Conservation (phyloP, 1,140 invertebrate species). For the Pseudoatta argentina region DNA sequence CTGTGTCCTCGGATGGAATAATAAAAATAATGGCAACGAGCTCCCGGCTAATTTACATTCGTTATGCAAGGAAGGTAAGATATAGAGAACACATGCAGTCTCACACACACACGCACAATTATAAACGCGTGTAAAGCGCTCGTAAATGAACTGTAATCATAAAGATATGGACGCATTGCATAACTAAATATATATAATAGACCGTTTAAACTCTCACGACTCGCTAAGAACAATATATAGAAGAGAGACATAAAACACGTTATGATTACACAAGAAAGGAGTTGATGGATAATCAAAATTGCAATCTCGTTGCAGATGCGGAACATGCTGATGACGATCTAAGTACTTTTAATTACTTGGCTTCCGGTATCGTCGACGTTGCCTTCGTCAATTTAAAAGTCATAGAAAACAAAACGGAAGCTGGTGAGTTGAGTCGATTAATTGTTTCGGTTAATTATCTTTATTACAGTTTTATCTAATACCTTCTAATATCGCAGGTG, state of each 20-base stretch:
- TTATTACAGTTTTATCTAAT: background rate
- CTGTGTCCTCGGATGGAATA: conserved; percentile 87
- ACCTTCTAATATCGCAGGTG: conserved; percentile 14
- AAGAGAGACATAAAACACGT: background rate
- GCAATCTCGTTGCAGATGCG: conserved; percentile 5
- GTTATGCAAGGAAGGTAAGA: conserved; percentile 73
- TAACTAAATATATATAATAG: background rate
- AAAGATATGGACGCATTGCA: conserved; percentile 7
- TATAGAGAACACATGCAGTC: background rate
- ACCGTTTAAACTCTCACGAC: background rate
- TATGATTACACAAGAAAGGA: background rate
- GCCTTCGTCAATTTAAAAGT: conserved; percentile 93
- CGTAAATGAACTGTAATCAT: background rate
- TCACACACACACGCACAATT: background rate
- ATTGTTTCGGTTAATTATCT: background rate
- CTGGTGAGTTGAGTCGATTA: conserved; percentile 68
- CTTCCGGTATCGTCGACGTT: conserved; percentile 93
- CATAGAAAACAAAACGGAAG: conserved; percentile 87
- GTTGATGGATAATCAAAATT: conserved; percentile 7
- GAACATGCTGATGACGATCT: conserved; percentile 80
- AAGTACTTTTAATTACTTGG: conserved; percentile 91
- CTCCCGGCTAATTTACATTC: conserved; percentile 78
- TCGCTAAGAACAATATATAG: background rate
- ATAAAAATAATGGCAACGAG: conserved; percentile 54
- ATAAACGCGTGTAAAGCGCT: background rate